Evolutionary conservation across 1,140 invertebrate species (phyloP), one percentile per base, ranked within the genome.

Genomic region (Leptinotarsa undecemlineata): DNA sequence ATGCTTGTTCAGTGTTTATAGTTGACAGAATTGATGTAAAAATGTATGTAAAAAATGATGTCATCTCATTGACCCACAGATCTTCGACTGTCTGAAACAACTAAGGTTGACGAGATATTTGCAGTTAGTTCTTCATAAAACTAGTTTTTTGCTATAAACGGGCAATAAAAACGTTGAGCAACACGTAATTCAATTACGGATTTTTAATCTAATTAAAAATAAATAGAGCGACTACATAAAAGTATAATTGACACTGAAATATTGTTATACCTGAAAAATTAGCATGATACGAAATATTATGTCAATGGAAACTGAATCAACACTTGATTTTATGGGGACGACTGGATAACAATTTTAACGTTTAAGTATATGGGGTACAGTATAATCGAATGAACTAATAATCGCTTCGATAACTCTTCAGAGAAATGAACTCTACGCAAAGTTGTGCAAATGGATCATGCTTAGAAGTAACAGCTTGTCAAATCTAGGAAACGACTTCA

Each of bases 81-180:
- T 67, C 64, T 67, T 67, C 26, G 64, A 33, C 21, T 33, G 42
- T 21, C 64, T 42, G 23, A 67, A 19, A 23, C 64, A 23, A 23
- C 20, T 67, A 67, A 67, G 64, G 64, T 42, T 67, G 64, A 67
- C 64, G 11, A 26, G 64, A 67, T 67, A 33, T 67, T 67, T 67
- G 64, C 64, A 26, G 42, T 23, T 8, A 33, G 23, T 67, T 67
- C 64, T 21, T 15, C 64, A 13, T 21, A 15, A n/a, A 23, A 42
- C 64, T 67, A 33, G 23, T 67, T 67, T 67, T 67, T 19, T 67
- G 64, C 42, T 33, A 42, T 23, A 33, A 67, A 23, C 23, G 42
- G 64, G 23, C 26, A 42, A 67, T 33, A 23, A 23, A 67, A 42
- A 67, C 14, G 42, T 33, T 21, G 11, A n/a, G 64, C 4, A 23